Conservation (phyloP, 2,113 vertebrate genomes). For the Urocynchramus pylzowi region DNA sequence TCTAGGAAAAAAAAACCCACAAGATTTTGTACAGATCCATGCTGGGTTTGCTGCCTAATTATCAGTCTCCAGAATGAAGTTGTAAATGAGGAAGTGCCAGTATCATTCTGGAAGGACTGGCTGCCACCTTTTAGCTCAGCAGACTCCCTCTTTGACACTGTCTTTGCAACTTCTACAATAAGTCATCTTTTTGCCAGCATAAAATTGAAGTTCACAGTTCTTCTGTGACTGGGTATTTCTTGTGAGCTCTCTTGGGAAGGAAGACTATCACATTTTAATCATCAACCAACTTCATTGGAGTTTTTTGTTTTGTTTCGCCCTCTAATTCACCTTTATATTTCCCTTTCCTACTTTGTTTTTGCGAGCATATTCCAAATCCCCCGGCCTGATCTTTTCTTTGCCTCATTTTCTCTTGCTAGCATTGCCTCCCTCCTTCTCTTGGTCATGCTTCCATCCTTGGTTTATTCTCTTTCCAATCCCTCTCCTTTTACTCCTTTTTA, state of each 20-base stretch:
- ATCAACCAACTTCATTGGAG: not conserved
- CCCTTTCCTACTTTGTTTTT: not conserved
- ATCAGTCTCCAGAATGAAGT: not conserved
- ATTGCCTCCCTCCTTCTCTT: not conserved
- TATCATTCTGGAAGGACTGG: not conserved
- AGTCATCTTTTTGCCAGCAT: not conserved
- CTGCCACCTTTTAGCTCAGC: not conserved
- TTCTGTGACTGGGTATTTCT: not conserved
- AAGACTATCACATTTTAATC: not conserved
- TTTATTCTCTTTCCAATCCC: not conserved
- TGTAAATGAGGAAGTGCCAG: not conserved
- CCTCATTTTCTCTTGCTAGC: not conserved
- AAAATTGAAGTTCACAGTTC: not conserved
- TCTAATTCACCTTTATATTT: not conserved
- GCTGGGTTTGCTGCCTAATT: not conserved
- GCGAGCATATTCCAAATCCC: not conserved
- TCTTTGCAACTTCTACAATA: not conserved
- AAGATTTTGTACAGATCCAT: not conserved
- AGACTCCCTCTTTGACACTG: not conserved
- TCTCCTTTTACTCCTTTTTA: not conserved
- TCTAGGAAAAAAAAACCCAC: not conserved
- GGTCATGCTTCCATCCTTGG: not conserved
- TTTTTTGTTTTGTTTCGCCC: not conserved
- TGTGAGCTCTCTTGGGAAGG: not conserved
- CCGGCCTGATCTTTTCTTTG: not conserved